A percentile compares a stretch with the other conserved stretches of the same genome.
phyloP scores from a whole-genome alignment of 2,888 invertebrate species.

The Pheosia tremula region DNA sequence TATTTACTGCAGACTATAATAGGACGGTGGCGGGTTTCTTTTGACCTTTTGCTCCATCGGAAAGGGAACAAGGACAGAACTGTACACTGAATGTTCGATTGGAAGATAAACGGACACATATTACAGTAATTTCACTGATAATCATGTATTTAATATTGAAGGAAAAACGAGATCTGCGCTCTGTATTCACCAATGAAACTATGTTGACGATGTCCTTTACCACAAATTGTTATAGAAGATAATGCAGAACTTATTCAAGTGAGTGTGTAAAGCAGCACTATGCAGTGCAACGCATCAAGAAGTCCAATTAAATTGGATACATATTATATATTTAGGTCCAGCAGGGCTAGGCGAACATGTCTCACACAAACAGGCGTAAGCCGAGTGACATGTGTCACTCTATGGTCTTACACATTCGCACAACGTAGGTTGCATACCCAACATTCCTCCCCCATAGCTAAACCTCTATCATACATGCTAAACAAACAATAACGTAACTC shows the following conservation, averaged over 20 bases:
- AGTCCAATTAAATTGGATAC: neutral
- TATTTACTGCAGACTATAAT: constrained; percentile 9
- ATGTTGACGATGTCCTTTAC: neutral
- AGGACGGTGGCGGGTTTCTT: constrained; percentile 30
- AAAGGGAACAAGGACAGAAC: constrained; percentile 41
- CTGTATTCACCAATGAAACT: neutral
- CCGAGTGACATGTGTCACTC: too few species aligned
- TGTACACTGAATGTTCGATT: constrained; percentile 23
- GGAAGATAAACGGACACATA: constrained; percentile 22
- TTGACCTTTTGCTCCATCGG: constrained; percentile 40
- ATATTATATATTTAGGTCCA: too few species aligned
- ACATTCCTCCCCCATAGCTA: too few species aligned
- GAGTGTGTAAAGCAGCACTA: neutral
- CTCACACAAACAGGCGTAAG: too few species aligned
- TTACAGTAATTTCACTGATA: constrained; percentile 14
- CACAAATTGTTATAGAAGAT: too few species aligned
- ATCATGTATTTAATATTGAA: neutral
- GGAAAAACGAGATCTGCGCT: neutral
- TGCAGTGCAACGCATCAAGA: constrained; percentile 2
- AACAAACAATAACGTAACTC: too few species aligned
- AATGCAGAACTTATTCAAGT: neutral
- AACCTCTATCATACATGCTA: too few species aligned
- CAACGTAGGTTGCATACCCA: too few species aligned
- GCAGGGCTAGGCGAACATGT: too few species aligned
- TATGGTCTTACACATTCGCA: too few species aligned